Evolutionary conservation across 2,797 vertebrate genomes (phyloP), one percentile per base, ranked within the genome.

Genomic region (Leptatherina wallacei): DNA sequence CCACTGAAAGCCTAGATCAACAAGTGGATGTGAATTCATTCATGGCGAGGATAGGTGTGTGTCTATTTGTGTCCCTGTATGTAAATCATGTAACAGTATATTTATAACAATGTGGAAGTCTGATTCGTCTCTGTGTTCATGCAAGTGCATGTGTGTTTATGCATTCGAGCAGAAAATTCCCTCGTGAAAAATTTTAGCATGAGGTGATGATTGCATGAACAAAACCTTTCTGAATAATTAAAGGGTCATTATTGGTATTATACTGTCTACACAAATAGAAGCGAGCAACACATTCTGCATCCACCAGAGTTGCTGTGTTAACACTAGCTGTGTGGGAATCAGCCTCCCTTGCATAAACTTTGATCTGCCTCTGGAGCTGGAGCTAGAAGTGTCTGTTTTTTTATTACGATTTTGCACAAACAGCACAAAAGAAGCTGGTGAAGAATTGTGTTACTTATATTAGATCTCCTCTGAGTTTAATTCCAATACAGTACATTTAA

Each of bases 271-370:
- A 29, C 27, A 65, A 11, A 52, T 9, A 27, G 32, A 33, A 29
- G 32, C 55, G 52, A 75, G 64, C 61, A 75, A 0, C 51, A 22
- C 49, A 33, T 33, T 65, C 72, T 68, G 72, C 60, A 67, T 55
- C 66, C 69, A 67, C 22, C 22, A 30, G 44, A 69, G 76, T 32
- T 73, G 55, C 40, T 73, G 61, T 65, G 65, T 74, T 71, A 55
- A 61, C 84, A 67, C 64, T 71, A 78, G 57, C 18, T 82, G 79
- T 77, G 86, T 88, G 77, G 84, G 81, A 85, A 83, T 81, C 78
- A 71, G 59, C 86, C 87, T 83, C 85, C 81, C 79, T 71, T 76
- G 35, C 77, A 82, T 70, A 81, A 92, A 91, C 88, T 90, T 90
- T 87, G 75, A 87, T 90, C 83, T 80, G 67, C 78, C 49, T 75